Base-by-base conservation (phyloP, 2,888 invertebrate genomes). In the Timema cristinae region DNA sequence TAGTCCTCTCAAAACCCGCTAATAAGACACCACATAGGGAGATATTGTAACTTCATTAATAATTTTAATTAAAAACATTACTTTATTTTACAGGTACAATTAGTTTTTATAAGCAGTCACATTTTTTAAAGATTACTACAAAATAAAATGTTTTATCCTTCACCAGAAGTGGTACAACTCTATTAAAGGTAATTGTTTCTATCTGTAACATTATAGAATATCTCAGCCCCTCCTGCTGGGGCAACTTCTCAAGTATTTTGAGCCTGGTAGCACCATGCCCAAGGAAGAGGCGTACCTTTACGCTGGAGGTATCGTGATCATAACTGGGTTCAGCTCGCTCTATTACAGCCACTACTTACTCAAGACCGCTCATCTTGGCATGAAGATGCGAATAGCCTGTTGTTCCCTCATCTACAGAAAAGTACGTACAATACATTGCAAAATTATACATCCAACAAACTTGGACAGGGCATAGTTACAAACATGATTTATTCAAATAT, bases 401-500 rank as follows among this genome's bases (percentile, higher is more conserved):
- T 92, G 92, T 79, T 91, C 92, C 0, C 81, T 95, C n/a, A 81
- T 95, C 74, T 94, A 93, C 80, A 87, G 92, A 84, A 95, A 95
- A 87, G 93, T 93, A 82, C 72, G 75, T 63, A n/a, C 16, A 13
- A 11, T 47, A 47, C 63, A 10, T 1, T 63, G 47, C 6, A 5
- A 5, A 13, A 16, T 15, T 59, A 13, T 15, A 59, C 16, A 9
- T 11, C 8, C n/a, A 15, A 9, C 5, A 8, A 59, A 9, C 32
- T 6, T 9, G n/a, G n/a, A 11, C 59, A 59, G 8, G 9, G n/a
- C n/a, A 9, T n/a, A n/a, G n/a, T n/a, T n/a, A n/a, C n/a, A n/a
- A n/a, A n/a, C n/a, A n/a, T n/a, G n/a, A n/a, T n/a, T n/a, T n/a
- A n/a, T 8, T 59, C 10, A 76, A 71, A 66, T 66, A 50, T n/a